These are phyloP conservation scores for Gobius niger DNA, from an alignment of 2,113 vertebrate species.

Conservation along the genomic window DNA sequence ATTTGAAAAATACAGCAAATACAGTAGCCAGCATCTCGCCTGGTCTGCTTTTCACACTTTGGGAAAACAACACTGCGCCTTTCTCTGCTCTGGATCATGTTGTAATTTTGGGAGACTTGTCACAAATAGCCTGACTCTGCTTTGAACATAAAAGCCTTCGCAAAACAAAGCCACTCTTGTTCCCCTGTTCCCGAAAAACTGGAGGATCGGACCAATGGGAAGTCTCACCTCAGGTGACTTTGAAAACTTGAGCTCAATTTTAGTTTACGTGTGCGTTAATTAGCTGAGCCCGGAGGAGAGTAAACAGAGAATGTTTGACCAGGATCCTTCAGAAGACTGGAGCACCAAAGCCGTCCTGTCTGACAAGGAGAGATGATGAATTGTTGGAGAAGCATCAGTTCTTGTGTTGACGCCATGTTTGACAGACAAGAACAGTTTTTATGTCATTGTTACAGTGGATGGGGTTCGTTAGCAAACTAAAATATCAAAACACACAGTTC, in stretches of 20 bases:
- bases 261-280: not conserved
- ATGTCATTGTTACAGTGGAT: not conserved
- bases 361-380: not conserved
- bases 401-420: not conserved
- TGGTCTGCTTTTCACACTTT: conserved; percentile 4
- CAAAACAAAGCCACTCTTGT: conserved; percentile 27
- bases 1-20: conserved; percentile 3
- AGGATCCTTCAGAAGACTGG: conserved; percentile 1
- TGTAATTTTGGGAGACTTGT: conserved; percentile 3
- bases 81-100: conserved; percentile 18
- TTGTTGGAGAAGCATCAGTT: conserved; percentile 1
- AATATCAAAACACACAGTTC: too few relatives aligned
- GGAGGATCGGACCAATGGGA: not conserved
- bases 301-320: conserved; percentile 4
- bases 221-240: not conserved
- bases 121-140: conserved; percentile 17
- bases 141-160: conserved; percentile 21
- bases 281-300: not conserved
- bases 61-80: conserved; percentile 13
- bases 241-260: conserved; percentile 4
- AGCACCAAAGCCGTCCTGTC: not conserved
- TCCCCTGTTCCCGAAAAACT: conserved; percentile 19
- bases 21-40: conserved; percentile 5
- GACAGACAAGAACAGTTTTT: conserved; percentile 4
- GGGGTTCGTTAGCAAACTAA: not conserved